Conservation (phyloP, 2,797 vertebrate species). For the Hylomyscus alleni region DNA sequence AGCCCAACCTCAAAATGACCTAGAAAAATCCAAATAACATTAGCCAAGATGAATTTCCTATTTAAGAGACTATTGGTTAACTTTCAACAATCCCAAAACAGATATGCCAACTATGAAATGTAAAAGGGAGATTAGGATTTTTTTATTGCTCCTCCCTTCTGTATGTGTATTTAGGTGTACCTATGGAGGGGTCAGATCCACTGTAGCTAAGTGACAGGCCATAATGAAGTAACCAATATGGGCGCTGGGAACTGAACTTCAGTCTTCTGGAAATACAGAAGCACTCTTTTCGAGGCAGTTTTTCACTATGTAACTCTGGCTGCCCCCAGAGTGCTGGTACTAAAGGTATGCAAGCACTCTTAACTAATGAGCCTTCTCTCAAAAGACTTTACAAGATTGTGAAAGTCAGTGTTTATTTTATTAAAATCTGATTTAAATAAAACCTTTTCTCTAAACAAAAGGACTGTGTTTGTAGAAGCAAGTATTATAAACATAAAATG, state of each 20-base stretch:
- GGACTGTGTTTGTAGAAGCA: background rate
- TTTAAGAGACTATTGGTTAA: background rate
- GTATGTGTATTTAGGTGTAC: background rate
- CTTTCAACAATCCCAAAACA: background rate
- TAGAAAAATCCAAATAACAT: conserved; percentile 57
- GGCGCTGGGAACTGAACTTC: background rate
- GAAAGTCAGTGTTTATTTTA: background rate
- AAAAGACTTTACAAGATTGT: background rate
- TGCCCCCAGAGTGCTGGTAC: background rate
- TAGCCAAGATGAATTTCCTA: conserved; percentile 9
- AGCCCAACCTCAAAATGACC: background rate
- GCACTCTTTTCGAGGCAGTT: background rate
- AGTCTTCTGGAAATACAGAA: background rate
- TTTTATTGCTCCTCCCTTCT: background rate
- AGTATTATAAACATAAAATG: conserved; percentile 52
- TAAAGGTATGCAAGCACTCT: background rate
- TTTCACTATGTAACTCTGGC: background rate
- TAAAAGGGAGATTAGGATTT: conserved; percentile 40
- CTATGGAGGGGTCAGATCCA: background rate
- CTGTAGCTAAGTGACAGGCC: background rate
- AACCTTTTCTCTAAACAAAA: conserved; percentile 26
- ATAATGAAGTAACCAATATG: background rate
- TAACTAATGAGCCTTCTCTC: background rate
- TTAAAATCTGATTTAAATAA: background rate
- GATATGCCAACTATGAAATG: background rate